Percentiles rank a stretch among this genome's conserved stretches.
phyloP scores from a whole-genome alignment of 2,888 invertebrate species.

The Caenorhabditis sp. region DNA sequence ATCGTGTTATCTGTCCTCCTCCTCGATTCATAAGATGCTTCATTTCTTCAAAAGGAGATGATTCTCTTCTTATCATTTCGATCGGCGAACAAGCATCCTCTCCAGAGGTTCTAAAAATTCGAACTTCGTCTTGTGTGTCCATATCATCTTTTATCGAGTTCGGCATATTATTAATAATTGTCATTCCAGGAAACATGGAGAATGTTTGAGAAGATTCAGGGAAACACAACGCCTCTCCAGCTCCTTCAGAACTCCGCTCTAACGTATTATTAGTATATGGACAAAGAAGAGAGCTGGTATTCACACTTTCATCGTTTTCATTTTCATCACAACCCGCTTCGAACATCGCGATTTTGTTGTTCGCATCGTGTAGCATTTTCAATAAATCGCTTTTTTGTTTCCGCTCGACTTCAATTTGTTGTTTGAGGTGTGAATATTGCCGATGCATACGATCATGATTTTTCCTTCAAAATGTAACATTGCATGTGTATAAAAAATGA shows the following conservation, averaged over 20 bases:
- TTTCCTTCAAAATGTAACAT: slow-evolving; percentile 22
- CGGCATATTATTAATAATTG: slow-evolving; percentile 18
- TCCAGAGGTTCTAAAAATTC: slow-evolving; percentile 33
- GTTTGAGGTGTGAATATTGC: slow-evolving; percentile 17
- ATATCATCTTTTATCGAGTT: slow-evolving; percentile 40
- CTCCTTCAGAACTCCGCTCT: slow-evolving; percentile 30
- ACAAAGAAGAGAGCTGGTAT: slow-evolving; percentile 30
- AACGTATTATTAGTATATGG: slow-evolving; percentile 7
- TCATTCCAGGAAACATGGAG: background rate
- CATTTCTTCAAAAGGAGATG: slow-evolving; percentile 17
- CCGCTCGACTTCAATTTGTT: slow-evolving; percentile 27
- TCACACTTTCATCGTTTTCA: slow-evolving; percentile 26
- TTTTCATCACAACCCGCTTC: slow-evolving; percentile 11
- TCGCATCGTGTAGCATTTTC: slow-evolving; percentile 41
- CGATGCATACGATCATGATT: slow-evolving; percentile 24
- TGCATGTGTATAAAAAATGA: no score
- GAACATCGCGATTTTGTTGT: slow-evolving; percentile 12
- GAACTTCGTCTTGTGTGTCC: slow-evolving; percentile 41
- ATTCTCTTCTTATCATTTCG: background rate
- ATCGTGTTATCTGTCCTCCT: background rate
- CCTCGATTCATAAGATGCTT: background rate
- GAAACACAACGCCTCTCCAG: slow-evolving; percentile 37
- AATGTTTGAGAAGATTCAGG: slow-evolving; percentile 13
- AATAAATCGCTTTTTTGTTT: slow-evolving; percentile 23
- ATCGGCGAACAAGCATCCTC: slow-evolving; percentile 15